These are phyloP conservation scores for Ceyx cyanopectus DNA, from an alignment of 2,113 vertebrate genomes.

Conservation along the genomic window DNA sequence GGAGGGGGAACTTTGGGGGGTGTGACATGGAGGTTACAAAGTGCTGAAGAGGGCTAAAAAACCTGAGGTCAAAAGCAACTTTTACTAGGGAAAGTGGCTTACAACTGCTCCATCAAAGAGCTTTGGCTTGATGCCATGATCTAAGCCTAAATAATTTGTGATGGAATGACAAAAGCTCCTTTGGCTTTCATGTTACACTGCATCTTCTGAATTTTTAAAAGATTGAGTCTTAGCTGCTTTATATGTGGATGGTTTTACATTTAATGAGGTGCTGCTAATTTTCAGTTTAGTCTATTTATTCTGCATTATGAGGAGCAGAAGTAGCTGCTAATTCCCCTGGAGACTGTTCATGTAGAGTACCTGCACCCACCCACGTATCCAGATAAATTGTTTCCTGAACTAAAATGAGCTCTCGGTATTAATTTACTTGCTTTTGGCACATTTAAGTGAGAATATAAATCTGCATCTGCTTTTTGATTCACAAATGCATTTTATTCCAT, in stretches of 20 bases:
- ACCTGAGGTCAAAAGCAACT: background rate
- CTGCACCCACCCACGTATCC: conserved; percentile 33
- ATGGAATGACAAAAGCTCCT: conserved; percentile 50
- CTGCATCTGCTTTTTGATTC: conserved; percentile 71
- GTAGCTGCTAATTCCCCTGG: conserved; percentile 50
- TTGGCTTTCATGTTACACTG: conserved; percentile 29
- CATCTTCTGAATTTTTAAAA: conserved; percentile 65
- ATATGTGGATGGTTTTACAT: conserved; percentile 45
- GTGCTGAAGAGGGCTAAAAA: background rate
- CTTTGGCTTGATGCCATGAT: background rate
- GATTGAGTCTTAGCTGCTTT: conserved; percentile 7
- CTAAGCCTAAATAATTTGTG: conserved; percentile 57
- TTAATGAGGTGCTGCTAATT: conserved; percentile 66
- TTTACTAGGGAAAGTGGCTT: background rate
- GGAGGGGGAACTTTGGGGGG: background rate
- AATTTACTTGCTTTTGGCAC: conserved; percentile 65
- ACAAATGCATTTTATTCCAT: conserved; percentile 72
- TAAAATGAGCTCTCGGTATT: conserved; percentile 46
- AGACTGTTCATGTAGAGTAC: background rate
- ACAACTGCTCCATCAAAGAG: background rate
- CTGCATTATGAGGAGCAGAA: conserved; percentile 23
- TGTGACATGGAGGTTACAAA: background rate
- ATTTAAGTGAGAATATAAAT: conserved; percentile 72
- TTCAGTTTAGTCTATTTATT: conserved; percentile 59
- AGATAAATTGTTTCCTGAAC: conserved; percentile 59